A percentile compares a stretch with the other conserved stretches of the same genome.
Evolutionary conservation across 2,113 vertebrate genomes (phyloP).

Genomic region (Bolborhynchus lineola): DNA sequence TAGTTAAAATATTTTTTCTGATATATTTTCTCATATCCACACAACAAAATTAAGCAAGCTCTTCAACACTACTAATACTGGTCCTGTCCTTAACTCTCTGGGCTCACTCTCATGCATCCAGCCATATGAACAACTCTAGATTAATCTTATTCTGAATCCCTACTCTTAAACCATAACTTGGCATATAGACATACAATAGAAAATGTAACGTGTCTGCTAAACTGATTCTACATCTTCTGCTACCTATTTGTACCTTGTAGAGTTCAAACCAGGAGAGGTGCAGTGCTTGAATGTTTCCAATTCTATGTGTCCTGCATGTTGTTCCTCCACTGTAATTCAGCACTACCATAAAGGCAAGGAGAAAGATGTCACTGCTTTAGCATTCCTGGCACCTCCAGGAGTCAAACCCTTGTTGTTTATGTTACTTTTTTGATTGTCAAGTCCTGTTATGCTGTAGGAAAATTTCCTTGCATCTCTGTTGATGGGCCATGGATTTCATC

Average conservation of each 20-base stretch:
- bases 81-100: neutral
- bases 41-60: neutral
- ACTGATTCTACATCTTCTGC: neutral
- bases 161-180: neutral
- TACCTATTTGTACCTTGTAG: neutral
- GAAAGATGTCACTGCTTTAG: neutral
- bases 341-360: neutral
- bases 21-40: neutral
- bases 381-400: neutral
- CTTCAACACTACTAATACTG: neutral
- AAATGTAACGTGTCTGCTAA: neutral
- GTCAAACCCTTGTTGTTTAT: neutral
- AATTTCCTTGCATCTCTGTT: neutral
- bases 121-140: neutral
- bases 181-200: neutral
- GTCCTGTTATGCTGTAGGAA: neutral
- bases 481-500: neutral
- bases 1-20: neutral
- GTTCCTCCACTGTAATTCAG: neutral
- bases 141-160: neutral
- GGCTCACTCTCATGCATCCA: neutral
- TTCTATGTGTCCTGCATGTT: neutral
- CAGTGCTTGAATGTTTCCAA: neutral
- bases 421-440: neutral
- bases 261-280: neutral